Conservation (phyloP, 1,140 invertebrate species). For the Dryas iulia region DNA sequence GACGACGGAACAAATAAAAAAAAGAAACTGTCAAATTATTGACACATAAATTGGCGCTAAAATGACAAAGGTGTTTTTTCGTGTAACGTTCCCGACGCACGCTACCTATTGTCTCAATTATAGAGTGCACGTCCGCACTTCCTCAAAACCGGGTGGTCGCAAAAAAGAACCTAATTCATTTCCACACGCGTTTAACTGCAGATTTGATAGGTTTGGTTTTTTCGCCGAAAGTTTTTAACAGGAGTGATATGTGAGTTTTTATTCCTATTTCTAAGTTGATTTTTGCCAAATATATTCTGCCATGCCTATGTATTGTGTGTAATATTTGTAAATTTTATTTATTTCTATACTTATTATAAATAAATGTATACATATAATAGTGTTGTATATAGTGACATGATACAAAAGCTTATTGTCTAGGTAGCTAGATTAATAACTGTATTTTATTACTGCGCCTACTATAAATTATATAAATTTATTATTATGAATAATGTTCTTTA, state of each 20-base stretch:
- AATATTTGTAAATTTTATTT: background rate
- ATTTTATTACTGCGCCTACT: too few species aligned
- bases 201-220: constrained; percentile 17
- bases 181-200: constrained; percentile 22
- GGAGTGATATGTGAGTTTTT: background rate
- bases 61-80: constrained; percentile 52
- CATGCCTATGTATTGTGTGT: too few species aligned
- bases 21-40: constrained; percentile 57
- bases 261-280: background rate
- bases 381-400: too few species aligned
- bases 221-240: constrained; percentile 13
- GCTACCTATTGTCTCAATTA: constrained; percentile 62
- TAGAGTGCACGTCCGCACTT: constrained; percentile 49
- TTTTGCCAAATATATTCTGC: background rate
- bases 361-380: background rate
- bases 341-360: background rate
- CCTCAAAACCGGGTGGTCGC: constrained; percentile 46
- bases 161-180: constrained; percentile 38
- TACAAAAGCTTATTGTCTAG: too few species aligned
- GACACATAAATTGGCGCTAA: constrained; percentile 46
- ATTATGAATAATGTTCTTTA: too few species aligned
- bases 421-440: too few species aligned
- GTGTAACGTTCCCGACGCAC: constrained; percentile 53
- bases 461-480: too few species aligned
- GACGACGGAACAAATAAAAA: constrained; percentile 13